Base-by-base conservation (phyloP, 2,113 vertebrate genomes). In the Aix galericulata region DNA sequence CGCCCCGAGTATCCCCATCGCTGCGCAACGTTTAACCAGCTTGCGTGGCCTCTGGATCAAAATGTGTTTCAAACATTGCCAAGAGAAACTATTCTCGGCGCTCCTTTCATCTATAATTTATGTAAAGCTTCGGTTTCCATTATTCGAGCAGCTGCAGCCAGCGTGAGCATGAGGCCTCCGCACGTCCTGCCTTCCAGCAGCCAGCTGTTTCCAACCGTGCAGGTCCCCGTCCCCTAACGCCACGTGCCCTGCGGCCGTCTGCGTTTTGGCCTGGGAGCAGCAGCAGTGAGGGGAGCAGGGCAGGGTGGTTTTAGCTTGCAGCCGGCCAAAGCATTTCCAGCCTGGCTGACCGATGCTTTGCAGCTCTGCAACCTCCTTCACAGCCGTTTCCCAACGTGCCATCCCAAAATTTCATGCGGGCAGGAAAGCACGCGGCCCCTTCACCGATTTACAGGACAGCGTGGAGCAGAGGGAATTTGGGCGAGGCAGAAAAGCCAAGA, bases 331-430 rank as follows among this genome's bases (percentile, higher is more conserved):
- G 29, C 31, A 20, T n/a, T 17, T 53, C 63, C n/a, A 1, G 8
- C 64, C 52, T 3, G 0, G n/a, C 13, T 6, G 4, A 42, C 17
- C 0, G 5, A 38, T 0, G 2, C 67, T 36, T 29, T 27, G 23
- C 5, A 2, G 62, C 63, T 58, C 85, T 8, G 0, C 32, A 64
- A 5, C n/a, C 31, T 48, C 59, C 59, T 16, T 17, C 42, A 27
- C 22, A 23, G 1, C 59, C 23, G 10, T 0, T 22, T 4, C 78
- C 85, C 5, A 40, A 69, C 16, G 42, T 52, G 23, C 52, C 15
- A 25, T 34, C 34, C 32, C 68, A 1, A 2, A 3, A 29, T 2
- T 58, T 3, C 22, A 22, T 13, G 4, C 12, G 10, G 56, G 50
- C 71, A 44, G 64, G 82, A 31, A 48, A 27, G 8, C 77, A 31